Base-by-base conservation (phyloP, 2,888 invertebrate species). In the Synergus laeviventris region DNA sequence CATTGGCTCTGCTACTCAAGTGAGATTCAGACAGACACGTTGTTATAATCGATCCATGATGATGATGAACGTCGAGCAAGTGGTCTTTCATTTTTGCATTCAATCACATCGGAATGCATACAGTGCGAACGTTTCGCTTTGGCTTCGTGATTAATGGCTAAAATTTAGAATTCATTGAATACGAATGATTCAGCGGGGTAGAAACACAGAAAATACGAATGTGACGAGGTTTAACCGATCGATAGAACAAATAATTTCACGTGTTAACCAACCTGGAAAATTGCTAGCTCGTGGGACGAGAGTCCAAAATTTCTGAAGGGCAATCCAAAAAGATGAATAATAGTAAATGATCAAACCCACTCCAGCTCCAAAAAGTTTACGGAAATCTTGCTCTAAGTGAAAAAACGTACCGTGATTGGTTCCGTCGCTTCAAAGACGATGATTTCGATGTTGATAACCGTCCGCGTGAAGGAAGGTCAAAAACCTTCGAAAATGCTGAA, bases 131-230 rank as follows among this genome's bases (percentile, higher is more conserved):
- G 38, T 70, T 49, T 70, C 45, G 45, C 45, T 45, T 70, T 70
- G 66, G 66, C 45, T 70, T 70, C 24, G 45, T 45, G 66, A 70
- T 70, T 70, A 70, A 70, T 70, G 49, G 66, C 45, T 49, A 49
- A 70, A 49, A 70, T 70, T 70, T 70, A 70, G 66, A 70, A 70
- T 70, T 70, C 66, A 70, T 70, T 70, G 66, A 70, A 70, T 70
- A 70, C 66, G 66, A 70, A 70, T 70, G 66, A 70, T 70, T 70
- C 45, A 70, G 49, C 49, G 45, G 66, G 42, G 42, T 70, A 49
- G 66, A 31, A 70, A 70, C 45, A 70, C 31, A 42, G 42, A 49
- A 70, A 70, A 70, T 70, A 21, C 42, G 64, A 66, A 42, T 45
- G 70, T 70, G 70, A 49, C 45, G 70, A 49, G 49, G 45, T 70